Evolutionary conservation across 2,888 invertebrate species (phyloP), one percentile per base, ranked within the genome.

Genomic region (Tiliacea aurago): DNA sequence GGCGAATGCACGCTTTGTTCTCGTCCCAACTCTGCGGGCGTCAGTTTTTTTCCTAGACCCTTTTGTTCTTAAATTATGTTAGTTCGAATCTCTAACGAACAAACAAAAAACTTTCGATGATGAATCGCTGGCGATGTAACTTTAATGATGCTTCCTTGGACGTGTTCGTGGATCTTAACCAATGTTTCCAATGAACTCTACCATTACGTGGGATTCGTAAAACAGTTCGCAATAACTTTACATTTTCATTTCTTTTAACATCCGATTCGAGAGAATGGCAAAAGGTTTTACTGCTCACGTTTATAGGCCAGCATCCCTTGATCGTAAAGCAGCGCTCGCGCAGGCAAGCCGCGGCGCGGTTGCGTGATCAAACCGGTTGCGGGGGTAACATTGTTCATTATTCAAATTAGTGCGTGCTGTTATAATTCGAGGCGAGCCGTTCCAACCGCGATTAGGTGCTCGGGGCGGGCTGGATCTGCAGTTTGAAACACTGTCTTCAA

Each of bases 1-100:
- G 90, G 91, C 91, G 86, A 93, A 92, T 89, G 89, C 87, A 82
- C 78, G 91, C 94, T 94, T 94, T 95, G 93, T 95, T 93, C 92
- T 90, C 89, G 82, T 86, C 88, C 90, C 90, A 92, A 90, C 93
- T 91, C 93, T 88, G 90, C 93, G 89, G 93, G 93, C 90, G 90
- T 90, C 86, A 81, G 76, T 85, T 91, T 93, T 94, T 95, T 95
- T 88, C 84, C 85, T 84, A 87, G 90, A 90, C 89, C 93, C 93
- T 94, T 94, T 95, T 95, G 94, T 95, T 95, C 89, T 93, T 93
- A 92, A 95, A 94, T 95, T 94, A 95, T 93, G 91, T 94, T 94
- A 94, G 93, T 88, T 88, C 87, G 89, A 90, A 92, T 91, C 91
- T 91, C 89, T 90, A 90, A 86, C 86, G 87, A 87, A 87, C 83